phyloP scores from a whole-genome alignment of 2,888 invertebrate genomes.

The Phymatocera aterrima region DNA sequence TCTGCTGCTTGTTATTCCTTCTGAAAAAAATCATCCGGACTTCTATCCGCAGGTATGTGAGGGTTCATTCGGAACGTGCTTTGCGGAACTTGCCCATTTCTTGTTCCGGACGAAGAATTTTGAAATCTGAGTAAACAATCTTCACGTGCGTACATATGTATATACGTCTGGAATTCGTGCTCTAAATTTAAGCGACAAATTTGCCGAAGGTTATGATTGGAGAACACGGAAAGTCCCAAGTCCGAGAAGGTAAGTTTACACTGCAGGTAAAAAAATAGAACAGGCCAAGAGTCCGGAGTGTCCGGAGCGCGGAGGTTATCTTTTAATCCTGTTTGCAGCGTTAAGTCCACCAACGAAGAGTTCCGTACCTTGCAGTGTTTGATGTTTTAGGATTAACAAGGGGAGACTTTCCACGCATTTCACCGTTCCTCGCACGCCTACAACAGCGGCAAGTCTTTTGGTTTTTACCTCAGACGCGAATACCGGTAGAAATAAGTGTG shows the following conservation, averaged over 20 bases:
- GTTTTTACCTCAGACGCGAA: conserved; percentile 20
- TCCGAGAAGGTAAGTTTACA: conserved; percentile 56
- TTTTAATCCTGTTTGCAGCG: conserved; percentile 59
- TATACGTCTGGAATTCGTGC: neutral
- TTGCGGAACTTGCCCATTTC: neutral
- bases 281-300: conserved; percentile 25
- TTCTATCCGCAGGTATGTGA: neutral
- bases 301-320: no score
- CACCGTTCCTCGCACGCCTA: conserved; percentile 50
- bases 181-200: conserved; percentile 38
- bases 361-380: conserved; percentile 49
- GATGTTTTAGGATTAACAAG: conserved; percentile 58
- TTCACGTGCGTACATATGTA: no score
- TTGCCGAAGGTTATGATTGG: conserved; percentile 18
- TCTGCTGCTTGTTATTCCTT: neutral
- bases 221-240: conserved; percentile 14
- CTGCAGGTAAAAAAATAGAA: neutral
- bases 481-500: conserved; percentile 40
- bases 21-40: neutral
- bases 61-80: neutral
- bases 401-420: conserved; percentile 41
- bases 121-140: neutral
- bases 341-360: conserved; percentile 43
- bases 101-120: neutral
- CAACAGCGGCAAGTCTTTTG: conserved; percentile 34